Conservation (phyloP, 1,140 invertebrate genomes). For the Physella acuta region DNA sequence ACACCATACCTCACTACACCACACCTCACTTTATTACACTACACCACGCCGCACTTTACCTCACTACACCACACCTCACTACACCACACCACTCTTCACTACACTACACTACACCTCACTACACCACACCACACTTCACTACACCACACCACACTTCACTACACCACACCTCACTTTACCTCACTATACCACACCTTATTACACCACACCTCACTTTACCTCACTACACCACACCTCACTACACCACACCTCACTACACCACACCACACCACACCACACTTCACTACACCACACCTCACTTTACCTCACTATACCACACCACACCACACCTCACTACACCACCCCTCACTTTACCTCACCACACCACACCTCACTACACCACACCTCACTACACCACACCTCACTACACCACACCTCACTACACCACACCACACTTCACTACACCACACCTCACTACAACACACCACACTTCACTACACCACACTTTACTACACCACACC, state of each 20-base stretch:
- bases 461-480: constrained; percentile 4
- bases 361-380: background rate
- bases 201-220: constrained; percentile 26
- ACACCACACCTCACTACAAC: background rate
- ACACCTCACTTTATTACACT: background rate
- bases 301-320: background rate
- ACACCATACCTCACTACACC: background rate
- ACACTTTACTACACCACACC: constrained; percentile 17
- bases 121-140: constrained; percentile 1
- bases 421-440: constrained; percentile 9
- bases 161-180: constrained; percentile 3
- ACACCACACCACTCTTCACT: constrained; percentile 24
- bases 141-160: constrained; percentile 11
- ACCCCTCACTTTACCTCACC: constrained; percentile 5
- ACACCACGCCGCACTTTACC: constrained; percentile 6
- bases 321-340: constrained; percentile 1
- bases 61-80: constrained; percentile 13
- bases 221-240: constrained; percentile 29
- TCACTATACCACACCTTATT: constrained; percentile 23
- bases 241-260: constrained; percentile 30
- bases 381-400: constrained; percentile 1
- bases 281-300: constrained; percentile 28
- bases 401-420: constrained; percentile 4
- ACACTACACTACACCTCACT: constrained; percentile 13
- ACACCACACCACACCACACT: constrained; percentile 30